Conservation (phyloP, 2,888 invertebrate genomes). For the Gymnosoma rotundatum region DNA sequence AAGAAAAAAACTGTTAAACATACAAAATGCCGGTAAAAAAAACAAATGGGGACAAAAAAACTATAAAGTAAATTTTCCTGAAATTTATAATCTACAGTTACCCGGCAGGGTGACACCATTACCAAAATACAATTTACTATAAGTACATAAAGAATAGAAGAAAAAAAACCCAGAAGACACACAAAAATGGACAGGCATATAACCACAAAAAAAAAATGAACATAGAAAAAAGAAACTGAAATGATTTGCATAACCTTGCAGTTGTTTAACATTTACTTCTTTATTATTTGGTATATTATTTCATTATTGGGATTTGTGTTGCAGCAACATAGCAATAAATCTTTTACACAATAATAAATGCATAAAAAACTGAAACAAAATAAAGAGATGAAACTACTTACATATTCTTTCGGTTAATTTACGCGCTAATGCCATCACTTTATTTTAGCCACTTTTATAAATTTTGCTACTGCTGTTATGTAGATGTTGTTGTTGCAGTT, state of each 20-base stretch:
- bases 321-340: conserved; percentile 44
- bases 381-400: conserved; percentile 76
- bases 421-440: conserved; percentile 81
- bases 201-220: not conserved
- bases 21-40: conserved; percentile 8
- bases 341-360: conserved; percentile 31
- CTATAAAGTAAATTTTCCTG: conserved; percentile 1
- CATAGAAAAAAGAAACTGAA: conserved; percentile 37
- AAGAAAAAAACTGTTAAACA: too few relatives aligned
- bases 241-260: conserved; percentile 67
- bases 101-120: conserved; percentile 52
- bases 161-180: conserved; percentile 26
- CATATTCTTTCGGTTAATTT: conserved; percentile 82
- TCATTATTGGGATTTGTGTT: conserved; percentile 15
- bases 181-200: not conserved
- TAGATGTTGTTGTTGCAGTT: conserved; percentile 4
- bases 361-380: conserved; percentile 18
- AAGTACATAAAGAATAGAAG: conserved; percentile 3
- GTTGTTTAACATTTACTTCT: conserved; percentile 38
- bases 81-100: conserved; percentile 48
- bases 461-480: conserved; percentile 40
- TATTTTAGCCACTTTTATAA: conserved; percentile 68
- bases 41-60: conserved; percentile 33
- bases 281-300: not conserved
- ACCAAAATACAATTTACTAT: not conserved